Evolutionary conservation across 2,888 invertebrate genomes (phyloP).

Genomic region (Phyto melanocephala): DNA sequence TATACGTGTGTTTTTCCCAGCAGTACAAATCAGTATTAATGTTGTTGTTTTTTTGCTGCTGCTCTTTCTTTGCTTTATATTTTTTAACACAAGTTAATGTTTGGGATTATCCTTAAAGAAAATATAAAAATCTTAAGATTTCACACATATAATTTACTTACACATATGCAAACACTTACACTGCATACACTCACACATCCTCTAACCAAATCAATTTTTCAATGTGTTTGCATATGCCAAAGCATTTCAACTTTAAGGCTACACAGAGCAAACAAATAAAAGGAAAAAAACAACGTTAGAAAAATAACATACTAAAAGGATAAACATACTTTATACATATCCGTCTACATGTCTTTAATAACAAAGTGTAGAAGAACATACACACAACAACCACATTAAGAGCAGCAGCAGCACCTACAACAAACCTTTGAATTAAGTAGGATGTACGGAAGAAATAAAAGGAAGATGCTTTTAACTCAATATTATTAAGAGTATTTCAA

Average conservation of each 20-base stretch:
- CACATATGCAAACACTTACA: conserved; percentile 26
- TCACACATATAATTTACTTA: conserved; percentile 13
- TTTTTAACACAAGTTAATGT: conserved; percentile 65
- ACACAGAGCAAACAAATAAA: neutral
- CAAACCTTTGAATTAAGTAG: neutral
- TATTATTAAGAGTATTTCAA: conserved; percentile 48
- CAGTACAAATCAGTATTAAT: conserved; percentile 59
- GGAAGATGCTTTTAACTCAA: conserved; percentile 60
- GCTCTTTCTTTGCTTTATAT: neutral
- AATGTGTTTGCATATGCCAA: conserved; percentile 63
- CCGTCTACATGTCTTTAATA: conserved; percentile 54
- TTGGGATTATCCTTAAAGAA: conserved; percentile 66
- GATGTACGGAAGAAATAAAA: neutral
- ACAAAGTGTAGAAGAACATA: conserved; percentile 22
- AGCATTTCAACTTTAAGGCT: conserved; percentile 47
- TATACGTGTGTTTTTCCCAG: neutral
- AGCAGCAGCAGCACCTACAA: conserved; percentile 27
- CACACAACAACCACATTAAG: conserved; percentile 3
- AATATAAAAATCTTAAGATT: conserved; percentile 60
- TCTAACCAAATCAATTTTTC: conserved; percentile 62
- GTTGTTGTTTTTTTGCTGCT: conserved; percentile 7
- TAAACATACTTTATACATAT: conserved; percentile 59
- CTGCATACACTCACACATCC: neutral
- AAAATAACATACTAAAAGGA: conserved; percentile 47
- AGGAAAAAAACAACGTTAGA: conserved; percentile 1